Base-by-base conservation (phyloP, 1,140 invertebrate species). In the Yoshiicerus persimilis region DNA sequence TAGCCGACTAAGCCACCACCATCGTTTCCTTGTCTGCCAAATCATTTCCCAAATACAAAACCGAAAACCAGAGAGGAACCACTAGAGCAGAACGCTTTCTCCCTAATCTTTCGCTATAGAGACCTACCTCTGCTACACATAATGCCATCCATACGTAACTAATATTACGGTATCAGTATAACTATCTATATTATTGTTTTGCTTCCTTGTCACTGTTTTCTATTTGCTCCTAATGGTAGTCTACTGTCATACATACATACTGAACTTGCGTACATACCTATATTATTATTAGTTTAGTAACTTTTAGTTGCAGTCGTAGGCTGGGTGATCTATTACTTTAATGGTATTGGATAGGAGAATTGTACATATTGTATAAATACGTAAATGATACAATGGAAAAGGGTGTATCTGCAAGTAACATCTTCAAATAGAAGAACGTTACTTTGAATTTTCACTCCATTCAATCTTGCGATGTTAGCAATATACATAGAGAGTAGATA, bases 1-100 rank as follows among this genome's bases (percentile, higher is more conserved):
- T 80, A 80, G 75, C 75, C 32, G 30, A 80, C 75, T 80, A 80
- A 80, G 75, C 75, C 32, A 80, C 32, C 75, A 80, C 34, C 75
- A 80, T 80, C 30, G 13, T 32, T 80, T 38, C 32, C 75, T 38
- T 36, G 34, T 80, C 75, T 80, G 30, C 20, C 75, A 30, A 38
- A 80, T 80, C 75, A 80, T 80, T 34, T 80, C 75, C 32, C 75
- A 34, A 80, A 36, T 32, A 80, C 75, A 34, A 80, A 80, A 80
- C 75, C 75, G 75, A 80, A 80, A 80, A 38, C 75, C 34, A 80
- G 34, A 36, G 16, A 80, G 75, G 32, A 80, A 80, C 20, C 34
- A 36, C 32, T n/a, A 80, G 32, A 38, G 32, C 32, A n/a, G 75
- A 80, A 23, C 34, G 75, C n/a, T 38, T 8, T 80, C 30, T 77